Percentiles rank a stretch among this genome's conserved stretches.
Conservation (phyloP, 2,113 vertebrate genomes). For the Athene noctua region DNA sequence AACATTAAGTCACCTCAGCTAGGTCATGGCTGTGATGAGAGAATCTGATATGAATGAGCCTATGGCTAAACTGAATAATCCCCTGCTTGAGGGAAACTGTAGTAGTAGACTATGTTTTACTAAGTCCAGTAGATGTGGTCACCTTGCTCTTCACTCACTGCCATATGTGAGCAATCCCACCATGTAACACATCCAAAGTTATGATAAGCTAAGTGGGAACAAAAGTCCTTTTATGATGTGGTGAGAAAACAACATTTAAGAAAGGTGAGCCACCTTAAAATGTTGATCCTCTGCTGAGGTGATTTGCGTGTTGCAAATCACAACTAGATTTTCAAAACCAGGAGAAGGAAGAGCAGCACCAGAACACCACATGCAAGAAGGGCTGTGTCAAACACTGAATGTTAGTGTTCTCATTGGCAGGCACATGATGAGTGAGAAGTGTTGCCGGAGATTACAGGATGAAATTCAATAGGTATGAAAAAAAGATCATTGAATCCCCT, state of each 20-base stretch:
- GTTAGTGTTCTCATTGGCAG: neutral
- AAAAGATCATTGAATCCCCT: neutral
- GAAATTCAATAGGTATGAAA: neutral
- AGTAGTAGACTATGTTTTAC: neutral
- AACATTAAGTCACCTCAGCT: neutral
- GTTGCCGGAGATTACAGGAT: neutral
- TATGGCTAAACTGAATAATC: neutral
- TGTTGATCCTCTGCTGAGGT: neutral
- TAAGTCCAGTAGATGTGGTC: neutral
- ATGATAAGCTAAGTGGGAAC: neutral
- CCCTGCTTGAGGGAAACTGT: neutral
- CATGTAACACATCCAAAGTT: neutral
- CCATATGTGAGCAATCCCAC: neutral
- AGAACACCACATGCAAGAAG: neutral
- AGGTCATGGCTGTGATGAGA: neutral
- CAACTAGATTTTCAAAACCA: neutral
- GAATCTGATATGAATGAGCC: neutral
- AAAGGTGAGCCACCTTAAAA: neutral
- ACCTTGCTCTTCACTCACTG: neutral
- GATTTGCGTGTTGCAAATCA: rapidly evolving
- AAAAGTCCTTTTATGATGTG: neutral
- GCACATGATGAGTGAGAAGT: neutral
- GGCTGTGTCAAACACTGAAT: neutral
- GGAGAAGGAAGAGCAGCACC: neutral
- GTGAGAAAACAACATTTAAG: neutral